Percentiles rank a stretch among this genome's conserved stretches.
phyloP scores from a whole-genome alignment of 64 coral and sea anemone species.

The Dendronephthya gigantea region DNA sequence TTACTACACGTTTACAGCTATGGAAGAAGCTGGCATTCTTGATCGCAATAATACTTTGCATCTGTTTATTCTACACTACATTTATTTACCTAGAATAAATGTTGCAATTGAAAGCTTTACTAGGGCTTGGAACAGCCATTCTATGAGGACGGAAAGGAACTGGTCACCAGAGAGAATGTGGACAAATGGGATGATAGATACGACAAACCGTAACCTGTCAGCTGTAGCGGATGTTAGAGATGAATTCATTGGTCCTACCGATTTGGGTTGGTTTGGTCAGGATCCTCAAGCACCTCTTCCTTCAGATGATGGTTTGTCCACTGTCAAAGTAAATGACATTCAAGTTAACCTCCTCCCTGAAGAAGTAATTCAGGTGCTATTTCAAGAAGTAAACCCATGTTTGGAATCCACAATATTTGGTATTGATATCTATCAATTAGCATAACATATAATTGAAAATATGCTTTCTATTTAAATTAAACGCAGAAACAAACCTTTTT shows the following conservation, averaged over 20 bases:
- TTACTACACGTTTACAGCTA: slow-evolving; percentile 48
- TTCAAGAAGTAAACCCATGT: background rate
- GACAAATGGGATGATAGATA: slow-evolving; percentile 31
- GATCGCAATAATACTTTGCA: slow-evolving; percentile 47
- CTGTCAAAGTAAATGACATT: slow-evolving; percentile 5
- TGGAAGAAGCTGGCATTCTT: slow-evolving; percentile 45
- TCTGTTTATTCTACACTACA: slow-evolving; percentile 38
- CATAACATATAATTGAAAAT: background rate
- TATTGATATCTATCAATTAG: slow-evolving; percentile 1
- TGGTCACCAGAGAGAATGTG: slow-evolving; percentile 44
- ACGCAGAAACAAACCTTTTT: too few relatives aligned
- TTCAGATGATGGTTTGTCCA: slow-evolving; percentile 25
- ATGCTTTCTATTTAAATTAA: background rate
- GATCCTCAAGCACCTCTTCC: slow-evolving; percentile 33
- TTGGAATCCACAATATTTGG: background rate
- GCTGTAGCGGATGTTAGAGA: slow-evolving; percentile 18
- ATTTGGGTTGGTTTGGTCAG: slow-evolving; percentile 40
- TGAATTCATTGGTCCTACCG: slow-evolving; percentile 16
- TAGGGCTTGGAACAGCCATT: slow-evolving; percentile 42
- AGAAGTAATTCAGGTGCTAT: background rate
- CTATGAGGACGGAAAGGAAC: slow-evolving; percentile 17
- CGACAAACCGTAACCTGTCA: slow-evolving; percentile 38
- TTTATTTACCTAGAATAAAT: slow-evolving; percentile 53
- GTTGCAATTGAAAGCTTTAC: slow-evolving; percentile 47
- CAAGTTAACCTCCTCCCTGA: slow-evolving; percentile 12